phyloP scores from a whole-genome alignment of 1,140 invertebrate genomes.

The Glomeris maerens region DNA sequence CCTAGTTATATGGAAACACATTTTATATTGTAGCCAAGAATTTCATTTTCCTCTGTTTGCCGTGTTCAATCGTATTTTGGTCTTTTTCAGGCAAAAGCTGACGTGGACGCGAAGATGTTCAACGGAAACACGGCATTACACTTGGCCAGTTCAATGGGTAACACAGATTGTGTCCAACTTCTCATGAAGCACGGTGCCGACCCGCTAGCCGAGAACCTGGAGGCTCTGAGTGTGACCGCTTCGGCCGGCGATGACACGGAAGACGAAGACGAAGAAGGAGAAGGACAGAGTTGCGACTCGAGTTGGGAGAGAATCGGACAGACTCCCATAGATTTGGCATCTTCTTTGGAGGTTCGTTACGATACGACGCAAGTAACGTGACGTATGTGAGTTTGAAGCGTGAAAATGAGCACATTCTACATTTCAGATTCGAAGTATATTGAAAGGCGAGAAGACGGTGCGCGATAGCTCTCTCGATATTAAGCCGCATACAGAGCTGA shows the following conservation, averaged over 20 bases:
- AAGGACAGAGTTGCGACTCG: no score
- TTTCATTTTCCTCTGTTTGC: neutral
- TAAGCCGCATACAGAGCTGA: no score
- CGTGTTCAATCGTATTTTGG: no score
- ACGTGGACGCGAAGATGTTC: neutral
- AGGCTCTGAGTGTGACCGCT: neutral
- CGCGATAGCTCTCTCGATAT: no score
- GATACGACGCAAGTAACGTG: no score
- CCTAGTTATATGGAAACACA: neutral
- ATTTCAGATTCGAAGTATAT: no score
- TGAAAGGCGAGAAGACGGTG: no score
- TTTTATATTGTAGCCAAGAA: neutral
- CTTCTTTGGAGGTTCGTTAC: no score
- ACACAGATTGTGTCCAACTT: neutral
- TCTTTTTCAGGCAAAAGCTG: neutral
- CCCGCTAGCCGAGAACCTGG: neutral
- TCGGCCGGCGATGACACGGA: neutral
- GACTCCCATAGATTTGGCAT: neutral
- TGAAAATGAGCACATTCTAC: no score
- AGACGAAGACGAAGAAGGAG: no score
- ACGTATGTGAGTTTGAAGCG: no score
- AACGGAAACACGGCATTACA: conserved; percentile 4
- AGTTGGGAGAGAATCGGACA: neutral
- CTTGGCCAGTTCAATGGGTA: neutral
- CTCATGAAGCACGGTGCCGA: conserved; percentile 3